These are phyloP conservation scores for Iphiclides podalirius DNA, from an alignment of 2,888 invertebrate species.

Conservation along the genomic window DNA sequence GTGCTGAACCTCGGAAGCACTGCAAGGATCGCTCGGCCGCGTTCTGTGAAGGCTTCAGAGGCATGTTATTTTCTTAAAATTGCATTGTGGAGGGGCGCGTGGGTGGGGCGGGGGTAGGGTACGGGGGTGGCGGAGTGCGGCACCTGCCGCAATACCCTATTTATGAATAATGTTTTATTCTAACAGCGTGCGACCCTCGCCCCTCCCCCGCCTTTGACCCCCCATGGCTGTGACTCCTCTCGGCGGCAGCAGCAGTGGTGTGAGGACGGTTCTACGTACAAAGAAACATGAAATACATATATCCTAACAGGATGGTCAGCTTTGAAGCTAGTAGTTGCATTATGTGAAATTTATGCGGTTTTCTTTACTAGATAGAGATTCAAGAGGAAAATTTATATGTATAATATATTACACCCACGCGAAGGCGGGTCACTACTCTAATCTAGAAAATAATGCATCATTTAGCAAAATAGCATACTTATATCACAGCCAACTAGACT, in stretches of 20 bases:
- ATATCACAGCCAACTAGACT: too few relatives aligned
- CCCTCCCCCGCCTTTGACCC: conserved; percentile 29
- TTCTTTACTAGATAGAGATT: too few relatives aligned
- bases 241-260: background rate
- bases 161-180: conserved; percentile 81
- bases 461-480: too few relatives aligned
- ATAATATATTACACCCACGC: too few relatives aligned
- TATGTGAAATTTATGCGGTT: too few relatives aligned
- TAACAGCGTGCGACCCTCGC: conserved; percentile 69
- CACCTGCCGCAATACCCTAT: conserved; percentile 74
- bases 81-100: conserved; percentile 34
- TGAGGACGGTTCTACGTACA: conserved; percentile 13
- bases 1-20: background rate
- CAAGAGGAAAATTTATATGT: too few relatives aligned
- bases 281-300: background rate
- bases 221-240: too few relatives aligned
- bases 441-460: too few relatives aligned
- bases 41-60: conserved; percentile 23
- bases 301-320: background rate
- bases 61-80: conserved; percentile 29
- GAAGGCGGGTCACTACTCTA: too few relatives aligned
- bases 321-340: too few relatives aligned
- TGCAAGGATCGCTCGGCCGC: background rate
- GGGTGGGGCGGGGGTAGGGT: conserved; percentile 26
- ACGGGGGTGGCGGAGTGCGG: conserved; percentile 32